A percentile compares a stretch with the other conserved stretches of the same genome.
Evolutionary conservation across 2,797 vertebrate species (phyloP).

Genomic region (Oophaga sylvatica): DNA sequence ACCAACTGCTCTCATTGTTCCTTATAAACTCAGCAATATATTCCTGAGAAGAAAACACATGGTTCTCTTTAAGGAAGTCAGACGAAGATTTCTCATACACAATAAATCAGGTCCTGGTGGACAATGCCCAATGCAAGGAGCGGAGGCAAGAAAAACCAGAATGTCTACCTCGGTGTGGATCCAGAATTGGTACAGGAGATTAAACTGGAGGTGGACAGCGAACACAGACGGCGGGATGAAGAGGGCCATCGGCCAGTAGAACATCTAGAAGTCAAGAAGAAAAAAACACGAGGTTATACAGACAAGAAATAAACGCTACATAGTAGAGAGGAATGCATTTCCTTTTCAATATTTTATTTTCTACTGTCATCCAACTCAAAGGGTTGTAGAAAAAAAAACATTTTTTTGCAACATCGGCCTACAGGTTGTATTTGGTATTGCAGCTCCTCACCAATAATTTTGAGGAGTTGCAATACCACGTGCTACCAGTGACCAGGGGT

Average conservation of each 20-base stretch:
- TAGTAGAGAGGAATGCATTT: background rate
- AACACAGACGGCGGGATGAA: constrained; percentile 86
- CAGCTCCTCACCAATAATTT: background rate
- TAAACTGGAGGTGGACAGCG: constrained; percentile 90
- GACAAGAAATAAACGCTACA: background rate
- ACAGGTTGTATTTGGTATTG: background rate
- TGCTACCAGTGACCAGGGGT: background rate
- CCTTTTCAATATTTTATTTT: too few relatives aligned
- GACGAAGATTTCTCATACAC: constrained; percentile 81
- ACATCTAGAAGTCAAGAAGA: constrained; percentile 77
- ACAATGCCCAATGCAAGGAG: constrained; percentile 70
- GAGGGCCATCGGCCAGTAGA: constrained; percentile 89
- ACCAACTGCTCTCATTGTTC: constrained; percentile 81
- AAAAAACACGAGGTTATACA: background rate
- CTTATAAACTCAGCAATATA: constrained; percentile 81
- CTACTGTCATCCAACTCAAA: too few relatives aligned
- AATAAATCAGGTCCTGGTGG: constrained; percentile 79
- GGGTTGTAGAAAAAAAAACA: too few relatives aligned
- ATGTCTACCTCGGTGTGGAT: constrained; percentile 92
- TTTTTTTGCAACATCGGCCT: too few relatives aligned
- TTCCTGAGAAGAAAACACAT: constrained; percentile 79
- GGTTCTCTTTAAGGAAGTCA: constrained; percentile 79
- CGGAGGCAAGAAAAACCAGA: constrained; percentile 66
- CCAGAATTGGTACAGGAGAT: constrained; percentile 96
- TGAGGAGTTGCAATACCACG: background rate